Percentiles rank a stretch among this genome's conserved stretches.
Conservation (phyloP, 1,140 invertebrate genomes). For the Drosophila ironensis region DNA sequence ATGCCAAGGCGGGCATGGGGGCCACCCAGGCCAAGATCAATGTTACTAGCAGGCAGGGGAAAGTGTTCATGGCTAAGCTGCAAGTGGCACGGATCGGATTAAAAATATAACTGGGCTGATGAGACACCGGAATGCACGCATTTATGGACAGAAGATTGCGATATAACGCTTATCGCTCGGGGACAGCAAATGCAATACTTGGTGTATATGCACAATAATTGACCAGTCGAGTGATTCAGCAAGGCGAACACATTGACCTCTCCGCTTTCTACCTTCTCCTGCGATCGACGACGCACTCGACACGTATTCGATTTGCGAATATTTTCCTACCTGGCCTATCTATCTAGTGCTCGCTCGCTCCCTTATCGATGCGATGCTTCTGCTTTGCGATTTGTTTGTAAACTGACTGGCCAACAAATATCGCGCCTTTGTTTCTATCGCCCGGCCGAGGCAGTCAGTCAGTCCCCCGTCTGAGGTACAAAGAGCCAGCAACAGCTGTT, state of each 20-base stretch:
- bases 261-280: too few relatives aligned
- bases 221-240: background rate
- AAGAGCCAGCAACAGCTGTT: conserved; percentile 32
- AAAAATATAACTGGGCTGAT: background rate
- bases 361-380: conserved; percentile 18
- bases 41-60: conserved; percentile 19
- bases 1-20: conserved; percentile 15
- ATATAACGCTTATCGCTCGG: too few relatives aligned
- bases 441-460: too few relatives aligned
- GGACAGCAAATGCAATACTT: too few relatives aligned
- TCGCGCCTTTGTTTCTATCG: conserved; percentile 27
- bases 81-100: background rate
- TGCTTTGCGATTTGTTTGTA: conserved; percentile 28
- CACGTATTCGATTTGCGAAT: too few relatives aligned
- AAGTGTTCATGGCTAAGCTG: conserved; percentile 25
- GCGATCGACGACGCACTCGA: too few relatives aligned
- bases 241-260: too few relatives aligned
- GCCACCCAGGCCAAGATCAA: conserved; percentile 16
- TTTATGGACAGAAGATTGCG: too few relatives aligned
- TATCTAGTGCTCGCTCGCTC: background rate
- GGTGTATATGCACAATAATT: too few relatives aligned
- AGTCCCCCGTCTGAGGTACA: conserved; percentile 5
- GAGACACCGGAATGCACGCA: too few relatives aligned
- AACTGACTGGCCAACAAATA: conserved; percentile 29
- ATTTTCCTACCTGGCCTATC: too few relatives aligned